Base-by-base conservation (phyloP, 2,113 vertebrate genomes). In the Xenopus laevis region DNA sequence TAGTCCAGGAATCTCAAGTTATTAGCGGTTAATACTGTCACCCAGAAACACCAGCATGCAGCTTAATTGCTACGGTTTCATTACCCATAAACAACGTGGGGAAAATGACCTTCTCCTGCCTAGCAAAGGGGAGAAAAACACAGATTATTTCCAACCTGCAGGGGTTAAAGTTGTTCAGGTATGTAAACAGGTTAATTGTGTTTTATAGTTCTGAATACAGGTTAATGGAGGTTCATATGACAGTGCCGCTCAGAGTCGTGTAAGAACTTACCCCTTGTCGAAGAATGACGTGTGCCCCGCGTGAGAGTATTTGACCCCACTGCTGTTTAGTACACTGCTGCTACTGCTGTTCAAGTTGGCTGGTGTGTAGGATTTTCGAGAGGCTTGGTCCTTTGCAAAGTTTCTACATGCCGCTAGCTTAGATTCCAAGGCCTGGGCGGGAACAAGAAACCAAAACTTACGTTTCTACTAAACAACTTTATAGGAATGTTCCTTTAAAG, bases 381-480 rank as follows among this genome's bases (percentile, higher is more conserved):
- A 92, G 1, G 95, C 91, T 86, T 98, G 96, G 86, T 98, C 96
- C 91, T 99, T 99, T 73, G 95, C 94, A 80, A 98, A 96, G 84
- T 97, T 98, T 71, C 96, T 94, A 80, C 96, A 99, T 68, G 95
- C 96, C 23, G 97, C 96, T 72, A 99, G 86, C 84, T 98, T 99
- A 78, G 96, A 98, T 90, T 98, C 96, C 86, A 99, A 90, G 78
- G 97, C 96, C 97, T 99, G 64, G 18, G 21, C 78, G 10, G n/a
- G 20, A 18, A 60, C 4, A 9, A 40, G 33, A 58, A 50, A 55
- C 4, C 53, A 55, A n/a, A 55, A 55, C 7, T n/a, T 9, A 55
- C 1, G 9, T 50, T 50, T 10, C 47, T 10, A 50, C 5, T 50
- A 50, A 9, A 10, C 47, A 50, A 10, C 47, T 27, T 27, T 27